These are phyloP conservation scores for Sepioteuthis lessoniana DNA, from an alignment of 2,888 invertebrate species.

Conservation along the genomic window DNA sequence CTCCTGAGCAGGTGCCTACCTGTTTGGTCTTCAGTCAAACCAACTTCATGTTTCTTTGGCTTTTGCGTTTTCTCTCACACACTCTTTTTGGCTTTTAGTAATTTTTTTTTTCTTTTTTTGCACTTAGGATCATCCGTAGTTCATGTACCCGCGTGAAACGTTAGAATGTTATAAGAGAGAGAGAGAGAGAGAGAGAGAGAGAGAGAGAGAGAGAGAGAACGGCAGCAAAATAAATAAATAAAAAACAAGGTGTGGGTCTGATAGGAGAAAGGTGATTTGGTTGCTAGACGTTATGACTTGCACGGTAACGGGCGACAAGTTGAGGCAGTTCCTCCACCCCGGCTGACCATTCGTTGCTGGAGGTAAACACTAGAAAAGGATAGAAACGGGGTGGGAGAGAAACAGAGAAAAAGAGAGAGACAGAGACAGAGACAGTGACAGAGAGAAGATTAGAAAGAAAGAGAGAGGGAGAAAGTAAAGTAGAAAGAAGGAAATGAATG, in stretches of 20 bases:
- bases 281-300: slow-evolving; percentile 2
- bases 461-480: background rate
- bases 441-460: background rate
- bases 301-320: slow-evolving; percentile 1
- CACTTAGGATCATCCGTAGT: background rate
- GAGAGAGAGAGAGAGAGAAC: background rate
- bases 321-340: background rate
- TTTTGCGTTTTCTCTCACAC: background rate
- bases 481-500: background rate
- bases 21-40: too few species aligned
- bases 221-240: too few species aligned
- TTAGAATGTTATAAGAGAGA: background rate
- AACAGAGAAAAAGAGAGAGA: background rate
- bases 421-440: background rate
- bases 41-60: too few species aligned
- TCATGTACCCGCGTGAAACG: background rate
- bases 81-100: background rate
- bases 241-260: background rate
- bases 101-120: background rate
- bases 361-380: background rate
- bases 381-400: background rate
- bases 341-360: background rate
- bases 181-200: background rate
- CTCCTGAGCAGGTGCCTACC: too few species aligned
- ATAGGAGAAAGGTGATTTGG: background rate